phyloP scores from a whole-genome alignment of 2,888 invertebrate species.

The Didymodactylos carnosus region DNA sequence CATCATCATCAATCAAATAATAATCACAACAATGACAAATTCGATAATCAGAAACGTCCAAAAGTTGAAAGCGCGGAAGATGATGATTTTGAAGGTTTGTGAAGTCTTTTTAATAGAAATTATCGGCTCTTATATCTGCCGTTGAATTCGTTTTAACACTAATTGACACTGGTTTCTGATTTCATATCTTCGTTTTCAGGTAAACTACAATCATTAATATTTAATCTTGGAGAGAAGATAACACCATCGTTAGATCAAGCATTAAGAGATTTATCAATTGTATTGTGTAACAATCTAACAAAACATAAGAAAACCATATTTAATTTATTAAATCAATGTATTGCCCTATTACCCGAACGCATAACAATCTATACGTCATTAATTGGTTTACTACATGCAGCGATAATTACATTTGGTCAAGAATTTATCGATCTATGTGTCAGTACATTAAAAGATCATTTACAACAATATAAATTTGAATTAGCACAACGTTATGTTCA shows the following conservation, averaged over 20 bases:
- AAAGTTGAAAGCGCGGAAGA: too few relatives aligned
- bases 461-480: conserved; percentile 74
- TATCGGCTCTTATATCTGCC: too few relatives aligned
- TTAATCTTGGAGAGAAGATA: neutral
- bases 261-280: neutral
- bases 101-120: too few relatives aligned
- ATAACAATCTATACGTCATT: conserved; percentile 62
- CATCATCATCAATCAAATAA: too few relatives aligned
- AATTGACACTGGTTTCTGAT: too few relatives aligned
- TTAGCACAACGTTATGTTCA: conserved; percentile 50
- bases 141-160: too few relatives aligned
- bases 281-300: neutral
- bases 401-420: neutral
- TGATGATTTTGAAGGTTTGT: too few relatives aligned
- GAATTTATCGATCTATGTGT: neutral
- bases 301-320: conserved; percentile 1
- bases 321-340: conserved; percentile 2
- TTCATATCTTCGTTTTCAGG: too few relatives aligned
- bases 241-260: neutral
- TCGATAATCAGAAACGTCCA: too few relatives aligned
- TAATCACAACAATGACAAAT: too few relatives aligned
- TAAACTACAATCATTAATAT: neutral
- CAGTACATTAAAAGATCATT: conserved; percentile 52
- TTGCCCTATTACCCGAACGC: conserved; percentile 2
- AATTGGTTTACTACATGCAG: conserved; percentile 67